Percentiles rank a stretch among this genome's conserved stretches.
These are phyloP conservation scores for Gadopsis marmoratus DNA, from an alignment of 2,797 vertebrate genomes.

Conservation along the genomic window DNA sequence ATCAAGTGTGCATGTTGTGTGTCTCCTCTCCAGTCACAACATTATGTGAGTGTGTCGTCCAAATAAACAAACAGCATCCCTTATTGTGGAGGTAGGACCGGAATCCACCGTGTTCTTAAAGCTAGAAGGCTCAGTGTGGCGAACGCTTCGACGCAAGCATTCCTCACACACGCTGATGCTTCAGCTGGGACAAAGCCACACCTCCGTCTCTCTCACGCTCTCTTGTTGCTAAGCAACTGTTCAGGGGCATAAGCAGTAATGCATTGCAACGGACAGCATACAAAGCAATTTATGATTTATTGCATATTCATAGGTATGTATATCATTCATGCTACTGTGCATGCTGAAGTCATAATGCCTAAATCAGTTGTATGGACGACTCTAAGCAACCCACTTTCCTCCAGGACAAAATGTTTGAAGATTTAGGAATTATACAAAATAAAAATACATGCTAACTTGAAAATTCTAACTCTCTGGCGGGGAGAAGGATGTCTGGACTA, in stretches of 20 bases:
- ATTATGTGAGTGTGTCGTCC: constrained; percentile 11
- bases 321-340: not conserved
- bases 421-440: not conserved
- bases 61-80: constrained; percentile 18
- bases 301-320: not conserved
- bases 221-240: constrained; percentile 80
- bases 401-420: not conserved
- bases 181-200: constrained; percentile 71
- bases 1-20: constrained; percentile 15
- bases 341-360: too few relatives aligned
- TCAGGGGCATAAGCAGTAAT: constrained; percentile 54
- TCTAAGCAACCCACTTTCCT: not conserved
- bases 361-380: not conserved
- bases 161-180: constrained; percentile 30
- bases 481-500: too few relatives aligned
- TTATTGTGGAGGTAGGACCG: not conserved
- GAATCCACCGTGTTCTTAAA: constrained; percentile 7
- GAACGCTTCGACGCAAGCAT: not conserved
- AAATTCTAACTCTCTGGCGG: too few relatives aligned
- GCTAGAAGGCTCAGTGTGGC: constrained; percentile 13
- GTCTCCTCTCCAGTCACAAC: constrained; percentile 20
- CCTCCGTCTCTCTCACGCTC: constrained; percentile 45
- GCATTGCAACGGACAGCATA: constrained; percentile 24
- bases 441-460: too few relatives aligned
- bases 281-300: not conserved